Conservation (phyloP, 2,888 invertebrate species). For the Psylliodes chrysocephalus region DNA sequence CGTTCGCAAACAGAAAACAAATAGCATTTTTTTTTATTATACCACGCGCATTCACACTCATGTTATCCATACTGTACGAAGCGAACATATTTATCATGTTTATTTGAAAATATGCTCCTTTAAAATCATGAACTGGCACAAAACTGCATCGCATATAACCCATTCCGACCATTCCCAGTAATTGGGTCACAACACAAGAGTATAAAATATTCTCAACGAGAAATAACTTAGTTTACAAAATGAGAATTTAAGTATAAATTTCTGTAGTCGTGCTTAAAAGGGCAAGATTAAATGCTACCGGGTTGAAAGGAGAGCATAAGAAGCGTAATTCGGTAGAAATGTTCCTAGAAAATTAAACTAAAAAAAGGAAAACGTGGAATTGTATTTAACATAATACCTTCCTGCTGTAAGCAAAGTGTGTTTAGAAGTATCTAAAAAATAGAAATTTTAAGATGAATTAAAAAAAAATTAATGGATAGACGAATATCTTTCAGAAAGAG, state of each 20-base stretch:
- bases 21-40: constrained; percentile 5
- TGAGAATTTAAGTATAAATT: not conserved
- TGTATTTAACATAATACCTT: too few relatives aligned
- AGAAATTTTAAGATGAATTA: too few relatives aligned
- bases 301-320: too few relatives aligned
- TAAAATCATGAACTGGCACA: not conserved
- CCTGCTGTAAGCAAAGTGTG: too few relatives aligned
- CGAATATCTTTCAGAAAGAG: too few relatives aligned
- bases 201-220: constrained; percentile 2
- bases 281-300: not conserved
- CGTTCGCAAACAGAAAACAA: constrained; percentile 11
- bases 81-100: constrained; percentile 13
- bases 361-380: too few relatives aligned
- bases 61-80: constrained; percentile 4
- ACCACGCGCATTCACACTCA: not conserved
- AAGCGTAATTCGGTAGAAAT: too few relatives aligned
- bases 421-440: too few relatives aligned
- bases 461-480: too few relatives aligned
- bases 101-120: constrained; percentile 15
- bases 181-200: constrained; percentile 8
- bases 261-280: not conserved
- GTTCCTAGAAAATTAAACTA: too few relatives aligned
- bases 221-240: not conserved
- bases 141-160: constrained; percentile 1
- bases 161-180: too few relatives aligned